Conservation (phyloP, 1,140 invertebrate species). For the Lucilia cuprina region DNA sequence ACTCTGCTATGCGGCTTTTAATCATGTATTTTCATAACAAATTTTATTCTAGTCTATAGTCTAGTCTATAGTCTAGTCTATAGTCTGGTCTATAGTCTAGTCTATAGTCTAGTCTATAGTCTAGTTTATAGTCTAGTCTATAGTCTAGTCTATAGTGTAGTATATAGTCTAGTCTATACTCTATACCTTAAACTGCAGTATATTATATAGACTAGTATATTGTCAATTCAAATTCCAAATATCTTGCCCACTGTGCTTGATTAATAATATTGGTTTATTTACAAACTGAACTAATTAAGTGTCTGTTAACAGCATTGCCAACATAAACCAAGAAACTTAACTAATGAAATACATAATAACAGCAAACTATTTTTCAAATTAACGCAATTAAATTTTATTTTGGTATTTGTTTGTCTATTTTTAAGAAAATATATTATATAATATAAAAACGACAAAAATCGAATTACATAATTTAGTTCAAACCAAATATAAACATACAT, state of each 20-base stretch:
- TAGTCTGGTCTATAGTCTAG: too few relatives aligned
- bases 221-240: too few relatives aligned
- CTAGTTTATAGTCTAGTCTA: too few relatives aligned
- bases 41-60: too few relatives aligned
- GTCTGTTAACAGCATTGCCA: neutral
- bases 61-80: too few relatives aligned
- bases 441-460: neutral
- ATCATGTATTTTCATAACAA: neutral
- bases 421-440: neutral
- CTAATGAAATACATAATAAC: neutral
- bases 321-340: neutral
- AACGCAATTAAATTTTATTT: neutral
- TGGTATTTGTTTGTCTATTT: neutral
- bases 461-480: conserved; percentile 24
- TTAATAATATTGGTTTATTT: too few relatives aligned
- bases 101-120: too few relatives aligned
- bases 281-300: neutral
- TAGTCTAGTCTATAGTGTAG: too few relatives aligned
- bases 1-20: neutral
- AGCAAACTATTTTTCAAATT: neutral
- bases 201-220: too few relatives aligned
- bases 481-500: neutral
- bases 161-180: too few relatives aligned
- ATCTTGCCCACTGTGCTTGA: too few relatives aligned
- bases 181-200: too few relatives aligned